Evolutionary conservation across 2,113 vertebrate genomes (phyloP).

Genomic region (Melanocharis versteri): DNA sequence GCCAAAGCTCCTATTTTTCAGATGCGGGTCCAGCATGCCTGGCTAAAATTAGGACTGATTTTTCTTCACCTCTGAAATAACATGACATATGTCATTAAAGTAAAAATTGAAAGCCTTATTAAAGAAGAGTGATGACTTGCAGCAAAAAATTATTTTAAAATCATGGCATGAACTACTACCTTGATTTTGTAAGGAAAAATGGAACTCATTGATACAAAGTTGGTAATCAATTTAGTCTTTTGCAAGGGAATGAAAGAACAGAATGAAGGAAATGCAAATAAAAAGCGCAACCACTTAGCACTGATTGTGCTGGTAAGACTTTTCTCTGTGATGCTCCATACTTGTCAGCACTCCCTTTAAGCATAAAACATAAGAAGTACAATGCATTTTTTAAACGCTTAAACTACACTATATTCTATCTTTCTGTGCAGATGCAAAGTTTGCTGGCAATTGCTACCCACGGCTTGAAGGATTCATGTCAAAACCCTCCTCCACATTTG

Average conservation of each 20-base stretch:
- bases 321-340: not conserved
- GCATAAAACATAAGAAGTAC: not conserved
- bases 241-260: not conserved
- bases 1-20: constrained; percentile 8
- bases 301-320: not conserved
- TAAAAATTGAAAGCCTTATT: not conserved
- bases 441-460: not conserved
- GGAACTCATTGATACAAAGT: not conserved
- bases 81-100: not conserved
- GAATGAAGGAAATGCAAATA: not conserved
- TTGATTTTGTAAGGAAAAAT: not conserved
- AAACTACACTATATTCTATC: not conserved
- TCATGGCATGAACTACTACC: not conserved
- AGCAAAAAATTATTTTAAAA: not conserved
- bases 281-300: not conserved
- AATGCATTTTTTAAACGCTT: not conserved
- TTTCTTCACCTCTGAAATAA: constrained; percentile 37
- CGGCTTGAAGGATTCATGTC: not conserved
- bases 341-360: not conserved
- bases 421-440: not conserved
- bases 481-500: not conserved
- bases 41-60: constrained; percentile 26
- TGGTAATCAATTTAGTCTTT: not conserved
- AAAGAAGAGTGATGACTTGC: not conserved
- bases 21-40: not conserved